Conservation (phyloP, 1,140 invertebrate genomes). For the Monochamus saltuarius region DNA sequence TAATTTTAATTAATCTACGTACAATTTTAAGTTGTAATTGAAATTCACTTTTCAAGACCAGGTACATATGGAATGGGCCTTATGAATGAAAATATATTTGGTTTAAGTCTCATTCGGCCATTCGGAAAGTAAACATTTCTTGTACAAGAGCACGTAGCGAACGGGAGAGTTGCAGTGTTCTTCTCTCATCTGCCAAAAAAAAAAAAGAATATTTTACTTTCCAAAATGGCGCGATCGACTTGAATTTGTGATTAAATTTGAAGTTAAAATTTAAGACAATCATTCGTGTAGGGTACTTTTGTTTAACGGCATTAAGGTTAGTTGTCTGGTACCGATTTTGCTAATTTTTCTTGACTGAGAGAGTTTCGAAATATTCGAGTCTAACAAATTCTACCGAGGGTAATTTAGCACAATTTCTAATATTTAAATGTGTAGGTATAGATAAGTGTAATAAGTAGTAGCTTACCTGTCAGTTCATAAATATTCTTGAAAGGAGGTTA, state of each 20-base stretch:
- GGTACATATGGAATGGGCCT: too few relatives aligned
- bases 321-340: background rate
- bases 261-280: background rate
- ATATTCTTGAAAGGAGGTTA: slow-evolving; percentile 21
- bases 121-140: too few relatives aligned
- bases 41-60: too few relatives aligned
- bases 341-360: background rate
- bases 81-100: too few relatives aligned
- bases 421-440: slow-evolving; percentile 43
- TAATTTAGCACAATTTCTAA: slow-evolving; percentile 35
- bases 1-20: too few relatives aligned
- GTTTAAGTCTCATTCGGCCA: too few relatives aligned
- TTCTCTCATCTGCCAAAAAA: too few relatives aligned
- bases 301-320: background rate
- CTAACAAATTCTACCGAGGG: slow-evolving; percentile 31
- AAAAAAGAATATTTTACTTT: too few relatives aligned
- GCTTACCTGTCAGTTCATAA: slow-evolving; percentile 35
- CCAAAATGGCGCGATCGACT: background rate
- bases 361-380: slow-evolving; percentile 8
- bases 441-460: slow-evolving; percentile 38
- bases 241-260: background rate
- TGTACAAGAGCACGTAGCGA: too few relatives aligned
- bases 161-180: too few relatives aligned
- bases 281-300: background rate
- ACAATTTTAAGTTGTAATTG: too few relatives aligned